Conservation (phyloP, 2,888 invertebrate species). For the Therioaphis trifolii region DNA sequence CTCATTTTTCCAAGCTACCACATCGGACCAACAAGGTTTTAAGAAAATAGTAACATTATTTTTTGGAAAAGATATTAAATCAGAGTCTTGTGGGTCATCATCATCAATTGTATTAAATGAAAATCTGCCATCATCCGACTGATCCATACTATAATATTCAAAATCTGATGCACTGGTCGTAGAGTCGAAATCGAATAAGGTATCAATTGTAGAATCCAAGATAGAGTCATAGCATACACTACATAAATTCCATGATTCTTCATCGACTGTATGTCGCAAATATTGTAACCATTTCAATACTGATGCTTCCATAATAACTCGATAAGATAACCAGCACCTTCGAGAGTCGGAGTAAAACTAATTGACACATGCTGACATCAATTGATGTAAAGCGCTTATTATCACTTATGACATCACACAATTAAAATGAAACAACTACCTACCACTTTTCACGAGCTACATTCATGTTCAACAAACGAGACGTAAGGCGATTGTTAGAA, state of each 20-base stretch:
- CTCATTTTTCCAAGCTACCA: constrained; percentile 41
- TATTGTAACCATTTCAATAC: constrained; percentile 53
- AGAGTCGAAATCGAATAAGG: constrained; percentile 8
- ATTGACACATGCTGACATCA: constrained; percentile 49
- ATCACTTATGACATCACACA: constrained; percentile 45
- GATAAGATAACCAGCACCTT: constrained; percentile 8
- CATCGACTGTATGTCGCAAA: constrained; percentile 30
- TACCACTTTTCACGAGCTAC: neutral
- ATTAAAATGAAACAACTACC: constrained; percentile 37
- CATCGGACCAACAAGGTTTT: constrained; percentile 19
- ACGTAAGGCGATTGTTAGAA: constrained; percentile 12
- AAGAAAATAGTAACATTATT: neutral
- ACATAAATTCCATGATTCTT: constrained; percentile 20
- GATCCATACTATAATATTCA: constrained; percentile 40
- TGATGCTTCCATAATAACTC: constrained; percentile 46
- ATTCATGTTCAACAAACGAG: neutral
- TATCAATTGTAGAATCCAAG: constrained; percentile 1
- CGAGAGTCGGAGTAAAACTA: constrained; percentile 18
- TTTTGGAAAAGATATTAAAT: neutral
- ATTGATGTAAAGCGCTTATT: constrained; percentile 32
- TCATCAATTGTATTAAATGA: neutral
- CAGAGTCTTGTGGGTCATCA: neutral
- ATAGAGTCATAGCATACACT: neutral
- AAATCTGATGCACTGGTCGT: constrained; percentile 49
- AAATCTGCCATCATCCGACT: neutral